A percentile compares a stretch with the other conserved stretches of the same genome.
Conservation (phyloP, 2,888 invertebrate genomes). For the Mactromeris polynyma region DNA sequence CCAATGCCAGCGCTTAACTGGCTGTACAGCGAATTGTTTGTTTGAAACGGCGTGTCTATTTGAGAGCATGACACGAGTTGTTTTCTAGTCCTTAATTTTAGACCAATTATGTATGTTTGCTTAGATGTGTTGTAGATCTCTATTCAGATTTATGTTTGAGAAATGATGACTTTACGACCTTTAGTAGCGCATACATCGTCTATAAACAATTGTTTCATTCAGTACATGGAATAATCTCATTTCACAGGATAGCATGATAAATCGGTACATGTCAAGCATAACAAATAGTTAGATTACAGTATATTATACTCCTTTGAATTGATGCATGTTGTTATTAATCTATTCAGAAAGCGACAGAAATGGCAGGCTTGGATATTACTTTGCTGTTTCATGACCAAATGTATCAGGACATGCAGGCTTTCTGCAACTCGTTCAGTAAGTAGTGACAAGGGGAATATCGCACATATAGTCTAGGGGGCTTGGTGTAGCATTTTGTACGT, state of each 20-base stretch:
- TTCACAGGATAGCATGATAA: not conserved
- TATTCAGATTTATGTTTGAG: not conserved
- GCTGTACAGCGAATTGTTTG: no score
- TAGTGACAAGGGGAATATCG: no score
- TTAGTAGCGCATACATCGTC: not conserved
- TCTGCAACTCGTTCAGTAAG: no score
- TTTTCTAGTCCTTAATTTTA: no score
- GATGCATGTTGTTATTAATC: not conserved
- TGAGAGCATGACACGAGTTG: no score
- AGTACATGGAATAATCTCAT: not conserved
- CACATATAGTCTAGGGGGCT: no score
- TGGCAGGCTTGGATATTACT: not conserved
- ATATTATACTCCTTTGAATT: not conserved
- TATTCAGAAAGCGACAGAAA: not conserved
- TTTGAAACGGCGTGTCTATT: no score
- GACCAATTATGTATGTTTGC: no score
- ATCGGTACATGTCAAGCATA: not conserved
- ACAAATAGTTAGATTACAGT: not conserved
- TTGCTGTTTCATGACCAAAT: no score
- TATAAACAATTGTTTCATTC: not conserved
- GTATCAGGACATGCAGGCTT: no score
- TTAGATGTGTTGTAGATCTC: not conserved
- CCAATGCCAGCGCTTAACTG: no score
- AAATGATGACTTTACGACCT: not conserved
- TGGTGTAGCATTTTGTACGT: no score